Conservation (phyloP, 2,888 invertebrate genomes). For the Luperina nickerlii region DNA sequence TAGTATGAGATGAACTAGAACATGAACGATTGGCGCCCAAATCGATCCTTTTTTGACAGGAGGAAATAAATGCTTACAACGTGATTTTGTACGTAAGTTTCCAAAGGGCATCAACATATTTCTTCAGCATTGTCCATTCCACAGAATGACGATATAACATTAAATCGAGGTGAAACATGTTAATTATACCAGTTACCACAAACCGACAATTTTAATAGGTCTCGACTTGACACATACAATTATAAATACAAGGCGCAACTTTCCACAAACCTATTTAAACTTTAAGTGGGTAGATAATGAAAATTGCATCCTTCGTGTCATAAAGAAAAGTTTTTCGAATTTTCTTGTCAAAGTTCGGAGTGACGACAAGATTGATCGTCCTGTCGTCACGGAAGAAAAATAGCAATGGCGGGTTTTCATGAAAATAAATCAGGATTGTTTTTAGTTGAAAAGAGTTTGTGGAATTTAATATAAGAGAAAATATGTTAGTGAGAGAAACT, state of each 20-base stretch:
- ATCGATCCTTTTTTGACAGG: not conserved
- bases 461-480: not conserved
- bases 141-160: slow-evolving; percentile 13
- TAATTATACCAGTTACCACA: slow-evolving; percentile 32
- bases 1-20: not conserved
- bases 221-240: slow-evolving; percentile 64
- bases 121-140: slow-evolving; percentile 22
- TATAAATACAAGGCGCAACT: slow-evolving; percentile 67
- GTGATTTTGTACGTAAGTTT: not conserved
- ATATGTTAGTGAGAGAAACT: not conserved
- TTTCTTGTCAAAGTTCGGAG: slow-evolving; percentile 74
- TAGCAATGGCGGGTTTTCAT: slow-evolving; percentile 35
- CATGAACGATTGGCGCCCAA: not conserved
- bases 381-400: slow-evolving; percentile 72
- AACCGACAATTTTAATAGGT: slow-evolving; percentile 49
- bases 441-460: slow-evolving; percentile 27
- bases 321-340: slow-evolving; percentile 75
- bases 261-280: slow-evolving; percentile 66
- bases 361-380: slow-evolving; percentile 78
- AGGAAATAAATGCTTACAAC: not conserved
- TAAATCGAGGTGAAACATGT: not conserved
- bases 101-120: slow-evolving; percentile 20
- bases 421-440: slow-evolving; percentile 32
- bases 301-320: slow-evolving; percentile 70
- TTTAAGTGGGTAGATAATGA: slow-evolving; percentile 67